Base-by-base conservation (phyloP, 1,140 invertebrate genomes). In the Neodiprion pinetum region DNA sequence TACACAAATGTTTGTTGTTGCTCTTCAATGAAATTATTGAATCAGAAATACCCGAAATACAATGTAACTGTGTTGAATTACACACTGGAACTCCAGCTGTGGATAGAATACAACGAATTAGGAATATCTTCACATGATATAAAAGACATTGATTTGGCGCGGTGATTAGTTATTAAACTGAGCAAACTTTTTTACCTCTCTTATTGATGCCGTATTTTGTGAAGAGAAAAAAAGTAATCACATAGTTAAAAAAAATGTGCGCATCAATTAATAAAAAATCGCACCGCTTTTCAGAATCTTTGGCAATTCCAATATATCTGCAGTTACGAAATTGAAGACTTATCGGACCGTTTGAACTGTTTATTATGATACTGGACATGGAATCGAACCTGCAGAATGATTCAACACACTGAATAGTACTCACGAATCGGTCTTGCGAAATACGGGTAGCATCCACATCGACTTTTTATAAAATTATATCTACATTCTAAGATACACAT, bases 401-500 rank as follows among this genome's bases (percentile, higher is more conserved):
- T 40, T 40, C 28, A 40, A 40, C 28, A 40, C 28, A 40, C 28
- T 1, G 28, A 23, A 21, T 69, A 14, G 11, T 8, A 71, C 48
- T 48, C 48, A 82, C 81, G 65, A 7, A 75, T 75, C 9, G 77
- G 75, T 67, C 79, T 79, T 7, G 76, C 72, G 49, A 82, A 83
- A 67, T 83, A 80, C 7, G 81, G 81, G 50, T 80, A 75, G 53
- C 82, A 83, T 0, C 76, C 74, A 53, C 81, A 83, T 23, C 66
- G 9, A 12, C 77, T 65, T 8, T 71, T 69, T 40, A 82, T 79
- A 61, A 61, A 61, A 28, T 75, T 72, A 67, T 76, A 79, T 66
- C 74, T 79, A 23, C 81, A 82, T 74, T 84, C 81, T 1, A 48
- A 53, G 4, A 28, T 28, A 71, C 82, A 84, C 80, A 82, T 79